Evolutionary conservation across 2,888 invertebrate species (phyloP).

Genomic region (Drosophila anomalata): DNA sequence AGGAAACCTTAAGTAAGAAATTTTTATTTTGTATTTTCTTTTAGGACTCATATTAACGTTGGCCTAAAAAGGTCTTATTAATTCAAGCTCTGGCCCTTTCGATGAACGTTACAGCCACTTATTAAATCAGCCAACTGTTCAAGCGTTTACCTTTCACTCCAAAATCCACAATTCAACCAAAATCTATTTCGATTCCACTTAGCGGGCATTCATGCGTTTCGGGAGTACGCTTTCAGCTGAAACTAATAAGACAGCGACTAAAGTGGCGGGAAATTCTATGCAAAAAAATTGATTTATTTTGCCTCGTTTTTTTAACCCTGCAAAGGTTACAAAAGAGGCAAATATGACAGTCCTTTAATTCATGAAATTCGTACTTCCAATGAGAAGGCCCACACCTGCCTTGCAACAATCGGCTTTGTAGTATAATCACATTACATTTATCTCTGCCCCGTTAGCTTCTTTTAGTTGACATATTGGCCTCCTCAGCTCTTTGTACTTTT

Average conservation of each 20-base stretch:
- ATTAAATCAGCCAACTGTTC: conserved; percentile 53
- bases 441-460: neutral
- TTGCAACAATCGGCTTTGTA: conserved; percentile 8
- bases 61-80: too few relatives aligned
- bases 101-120: conserved; percentile 45
- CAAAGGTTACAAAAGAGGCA: neutral
- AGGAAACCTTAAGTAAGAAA: neutral
- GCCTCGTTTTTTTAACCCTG: neutral
- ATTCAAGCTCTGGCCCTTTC: conserved; percentile 1
- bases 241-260: neutral
- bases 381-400: conserved; percentile 2
- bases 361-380: neutral
- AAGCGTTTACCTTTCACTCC: conserved; percentile 49
- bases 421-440: conserved; percentile 2
- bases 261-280: too few relatives aligned
- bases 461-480: neutral
- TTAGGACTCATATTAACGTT: neutral
- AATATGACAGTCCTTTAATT: neutral
- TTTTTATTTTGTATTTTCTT: neutral
- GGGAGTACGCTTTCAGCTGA: neutral
- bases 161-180: conserved; percentile 35
- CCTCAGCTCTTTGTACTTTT: neutral
- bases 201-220: conserved; percentile 26
- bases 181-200: conserved; percentile 45
- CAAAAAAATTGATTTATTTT: neutral